Conservation (phyloP, 2,797 vertebrate species). For the Pseudochirops corinnae region DNA sequence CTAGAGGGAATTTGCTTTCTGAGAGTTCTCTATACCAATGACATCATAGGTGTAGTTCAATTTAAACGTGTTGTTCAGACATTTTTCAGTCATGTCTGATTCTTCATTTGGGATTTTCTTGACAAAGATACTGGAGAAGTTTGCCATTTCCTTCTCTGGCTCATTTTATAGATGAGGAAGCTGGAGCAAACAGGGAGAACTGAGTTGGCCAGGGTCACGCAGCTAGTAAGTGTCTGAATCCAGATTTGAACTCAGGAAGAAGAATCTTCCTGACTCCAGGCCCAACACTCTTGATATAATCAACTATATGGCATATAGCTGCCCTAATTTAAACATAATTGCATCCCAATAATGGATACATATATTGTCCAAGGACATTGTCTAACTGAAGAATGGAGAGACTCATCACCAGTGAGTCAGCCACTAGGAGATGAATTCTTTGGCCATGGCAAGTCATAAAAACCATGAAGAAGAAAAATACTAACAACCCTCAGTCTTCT, state of each 20-base stretch:
- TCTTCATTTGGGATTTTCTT: not conserved
- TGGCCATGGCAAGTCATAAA: not conserved
- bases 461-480: not conserved
- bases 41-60: not conserved
- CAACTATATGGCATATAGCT: not conserved
- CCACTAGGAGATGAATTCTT: not conserved
- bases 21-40: not conserved
- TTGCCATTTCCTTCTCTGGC: not conserved
- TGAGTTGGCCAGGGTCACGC: not conserved
- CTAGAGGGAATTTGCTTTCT: not conserved
- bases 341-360: not conserved
- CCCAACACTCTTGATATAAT: not conserved
- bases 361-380: not conserved
- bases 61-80: not conserved
- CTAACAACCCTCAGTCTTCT: not conserved
- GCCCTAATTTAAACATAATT: not conserved
- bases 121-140: not conserved
- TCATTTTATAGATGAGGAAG: not conserved
- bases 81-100: not conserved
- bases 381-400: not conserved
- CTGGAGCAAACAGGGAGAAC: not conserved
- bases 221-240: not conserved
- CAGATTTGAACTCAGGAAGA: not conserved
- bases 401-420: not conserved
- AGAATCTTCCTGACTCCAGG: not conserved